phyloP scores from a whole-genome alignment of 2,888 invertebrate genomes.

The Margaritifera margaritifera region DNA sequence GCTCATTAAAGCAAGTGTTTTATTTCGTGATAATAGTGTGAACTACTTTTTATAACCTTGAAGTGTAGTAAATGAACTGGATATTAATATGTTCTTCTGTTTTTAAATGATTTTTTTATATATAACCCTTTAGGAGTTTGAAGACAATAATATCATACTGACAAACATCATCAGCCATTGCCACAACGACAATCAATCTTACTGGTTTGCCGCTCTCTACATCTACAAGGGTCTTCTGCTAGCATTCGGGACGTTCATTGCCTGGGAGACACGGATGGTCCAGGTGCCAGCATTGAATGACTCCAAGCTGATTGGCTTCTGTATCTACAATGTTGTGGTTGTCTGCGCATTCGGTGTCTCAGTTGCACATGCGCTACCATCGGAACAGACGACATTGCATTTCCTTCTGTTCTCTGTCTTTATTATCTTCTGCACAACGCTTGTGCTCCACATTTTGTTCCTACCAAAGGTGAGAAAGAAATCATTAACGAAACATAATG shows the following conservation, averaged over 20 bases:
- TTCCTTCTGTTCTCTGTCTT: conserved; percentile 41
- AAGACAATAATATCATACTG: conserved; percentile 21
- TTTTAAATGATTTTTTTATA: neutral
- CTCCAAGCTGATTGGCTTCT: conserved; percentile 53
- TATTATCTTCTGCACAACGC: conserved; percentile 48
- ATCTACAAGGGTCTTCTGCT: conserved; percentile 55
- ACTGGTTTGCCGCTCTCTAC: conserved; percentile 51
- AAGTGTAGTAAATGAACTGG: too few species aligned
- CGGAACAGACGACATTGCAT: conserved; percentile 36
- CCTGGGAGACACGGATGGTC: conserved; percentile 57
- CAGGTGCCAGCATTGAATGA: conserved; percentile 55
- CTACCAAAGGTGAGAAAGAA: conserved; percentile 49
- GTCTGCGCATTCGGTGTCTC: conserved; percentile 52
- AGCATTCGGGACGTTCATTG: conserved; percentile 56
- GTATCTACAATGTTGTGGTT: conserved; percentile 57
- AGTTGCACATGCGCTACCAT: conserved; percentile 35
- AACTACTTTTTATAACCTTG: too few species aligned
- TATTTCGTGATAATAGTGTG: too few species aligned
- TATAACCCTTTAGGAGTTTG: conserved; percentile 13
- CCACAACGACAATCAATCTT: conserved; percentile 22
- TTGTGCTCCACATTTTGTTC: conserved; percentile 54
- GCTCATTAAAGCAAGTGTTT: too few species aligned
- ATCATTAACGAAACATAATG: too few species aligned
- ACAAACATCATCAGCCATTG: conserved; percentile 21
- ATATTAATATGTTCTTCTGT: too few species aligned